Evolutionary conservation across 2,113 vertebrate genomes (phyloP).

Genomic region (Corythoichthys intestinalis): DNA sequence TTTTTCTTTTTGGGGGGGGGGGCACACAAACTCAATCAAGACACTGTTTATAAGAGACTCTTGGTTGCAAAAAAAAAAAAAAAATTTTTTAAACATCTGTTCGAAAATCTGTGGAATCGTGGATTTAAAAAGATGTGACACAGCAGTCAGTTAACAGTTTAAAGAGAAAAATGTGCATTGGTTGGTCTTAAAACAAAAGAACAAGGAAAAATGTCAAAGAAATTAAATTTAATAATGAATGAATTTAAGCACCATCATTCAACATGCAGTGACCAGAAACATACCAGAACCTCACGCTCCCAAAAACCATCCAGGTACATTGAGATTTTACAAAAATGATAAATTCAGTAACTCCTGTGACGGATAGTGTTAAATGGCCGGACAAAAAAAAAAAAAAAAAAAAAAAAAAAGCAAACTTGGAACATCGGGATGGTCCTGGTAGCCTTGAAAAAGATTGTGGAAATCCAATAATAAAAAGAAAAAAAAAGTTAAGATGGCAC

Average conservation of each 20-base stretch:
- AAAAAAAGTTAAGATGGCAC: conserved; percentile 4
- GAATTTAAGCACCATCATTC: conserved; percentile 67
- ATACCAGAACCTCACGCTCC: conserved; percentile 26
- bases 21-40: too few relatives aligned
- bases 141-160: too few relatives aligned
- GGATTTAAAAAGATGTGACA: too few relatives aligned
- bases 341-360: conserved; percentile 31
- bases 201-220: conserved; percentile 16
- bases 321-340: not conserved
- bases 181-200: not conserved
- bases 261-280: conserved; percentile 70
- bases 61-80: too few relatives aligned
- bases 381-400: too few relatives aligned
- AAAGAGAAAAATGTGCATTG: not conserved
- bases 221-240: conserved; percentile 69
- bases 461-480: conserved; percentile 21
- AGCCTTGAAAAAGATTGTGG: conserved; percentile 16
- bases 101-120: too few relatives aligned
- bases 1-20: too few relatives aligned
- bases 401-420: too few relatives aligned
- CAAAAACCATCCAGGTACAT: conserved; percentile 33
- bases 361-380: conserved; percentile 60
- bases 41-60: too few relatives aligned
- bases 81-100: too few relatives aligned
- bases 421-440: conserved; percentile 21